Evolutionary conservation across 2,797 vertebrate species (phyloP), one percentile per base, ranked within the genome.

Genomic region (Melanitta fusca): DNA sequence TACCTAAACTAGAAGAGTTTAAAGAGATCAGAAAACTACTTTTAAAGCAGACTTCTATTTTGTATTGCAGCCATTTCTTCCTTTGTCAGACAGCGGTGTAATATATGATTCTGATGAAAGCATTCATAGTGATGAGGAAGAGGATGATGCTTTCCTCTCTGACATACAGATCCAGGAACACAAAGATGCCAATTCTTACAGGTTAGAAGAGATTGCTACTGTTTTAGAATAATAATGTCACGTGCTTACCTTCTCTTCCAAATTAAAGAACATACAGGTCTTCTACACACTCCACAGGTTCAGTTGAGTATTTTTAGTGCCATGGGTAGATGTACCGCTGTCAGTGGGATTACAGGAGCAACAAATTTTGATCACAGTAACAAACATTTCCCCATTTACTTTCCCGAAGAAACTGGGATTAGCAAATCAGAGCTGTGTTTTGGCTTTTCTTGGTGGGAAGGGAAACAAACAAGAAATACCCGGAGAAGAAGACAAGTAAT

Each of bases 21-120:
- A 70, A 27, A 79, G 58, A 77, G 61, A 38, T 61, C 14, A 81
- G 70, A 74, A 71, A 60, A 51, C n/a, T 51, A 24, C 17, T 93
- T 85, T 95, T 77, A 90, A 27, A 87, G 73, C 60, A 74, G 43
- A 20, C 27, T 87, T 91, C 9, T 88, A 57, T 95, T 95, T 94
- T 98, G 57, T 87, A 14, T 97, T 97, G 90, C 98, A 99, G 99
- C 99, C 99, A 20, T 99, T 99, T 98, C 98, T 99, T 80, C 99
- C 99, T 62, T 97, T 99, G 38, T 99, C 99, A 58, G 99, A 99
- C 95, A 99, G 99, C 43, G 99, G 98, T 3, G 98, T 99, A 83
- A 98, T 99, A 90, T 99, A 98, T 18, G 99, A 99, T 97, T 99
- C 99, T 14, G 99, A 99, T 85, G 99, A 99, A 97, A 99, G 99